phyloP scores from a whole-genome alignment of 2,797 vertebrate genomes.

The Tangara arthus region DNA sequence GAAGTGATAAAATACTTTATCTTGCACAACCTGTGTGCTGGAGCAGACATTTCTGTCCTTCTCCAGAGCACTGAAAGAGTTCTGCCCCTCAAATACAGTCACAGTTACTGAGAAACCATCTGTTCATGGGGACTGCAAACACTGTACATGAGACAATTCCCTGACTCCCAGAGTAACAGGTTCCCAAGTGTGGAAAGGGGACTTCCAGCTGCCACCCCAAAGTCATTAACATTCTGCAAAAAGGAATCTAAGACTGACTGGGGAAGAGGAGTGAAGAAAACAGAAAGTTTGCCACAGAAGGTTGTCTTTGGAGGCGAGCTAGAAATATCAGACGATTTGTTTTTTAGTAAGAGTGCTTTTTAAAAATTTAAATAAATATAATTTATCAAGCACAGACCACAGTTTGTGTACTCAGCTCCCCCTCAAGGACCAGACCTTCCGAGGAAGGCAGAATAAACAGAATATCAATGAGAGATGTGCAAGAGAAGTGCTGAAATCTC shows the following conservation, averaged over 20 bases:
- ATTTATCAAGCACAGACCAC: background rate
- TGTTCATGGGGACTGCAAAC: background rate
- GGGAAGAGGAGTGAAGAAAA: background rate
- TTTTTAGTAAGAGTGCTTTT: background rate
- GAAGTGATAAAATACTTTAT: background rate
- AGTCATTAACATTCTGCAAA: background rate
- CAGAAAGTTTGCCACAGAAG: background rate
- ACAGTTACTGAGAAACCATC: background rate
- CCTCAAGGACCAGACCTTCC: background rate
- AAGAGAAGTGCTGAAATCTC: background rate
- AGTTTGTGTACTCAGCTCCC: background rate
- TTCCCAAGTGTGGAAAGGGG: background rate
- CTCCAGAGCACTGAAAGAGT: background rate
- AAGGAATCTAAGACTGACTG: background rate
- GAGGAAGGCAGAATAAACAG: background rate
- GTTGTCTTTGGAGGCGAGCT: background rate
- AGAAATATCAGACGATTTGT: background rate
- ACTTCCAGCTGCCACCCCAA: background rate
- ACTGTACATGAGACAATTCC: rapidly evolving
- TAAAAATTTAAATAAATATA: background rate
- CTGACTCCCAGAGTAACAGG: background rate
- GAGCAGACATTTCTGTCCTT: background rate
- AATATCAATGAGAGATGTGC: background rate
- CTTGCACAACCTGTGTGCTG: background rate
- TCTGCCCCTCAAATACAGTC: background rate